phyloP scores from a whole-genome alignment of 2,888 invertebrate species.

The Chymomyza fuscimana region DNA sequence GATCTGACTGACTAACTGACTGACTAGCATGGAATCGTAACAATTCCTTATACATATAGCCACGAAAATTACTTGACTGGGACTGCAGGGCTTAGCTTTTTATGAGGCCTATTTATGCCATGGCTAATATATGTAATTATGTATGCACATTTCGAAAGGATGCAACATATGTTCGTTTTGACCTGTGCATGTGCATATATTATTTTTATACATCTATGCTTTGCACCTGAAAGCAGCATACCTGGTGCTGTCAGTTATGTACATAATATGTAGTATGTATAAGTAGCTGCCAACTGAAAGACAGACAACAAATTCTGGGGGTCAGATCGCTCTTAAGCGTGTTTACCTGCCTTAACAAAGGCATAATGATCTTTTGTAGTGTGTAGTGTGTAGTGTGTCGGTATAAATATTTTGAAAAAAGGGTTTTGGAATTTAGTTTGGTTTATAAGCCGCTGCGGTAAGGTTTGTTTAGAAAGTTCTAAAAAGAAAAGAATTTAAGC shows the following conservation, averaged over 20 bases:
- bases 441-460: background rate
- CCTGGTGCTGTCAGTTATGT: background rate
- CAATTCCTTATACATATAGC: background rate
- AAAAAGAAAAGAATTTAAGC: background rate
- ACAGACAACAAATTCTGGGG: background rate
- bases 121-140: background rate
- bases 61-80: background rate
- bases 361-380: background rate
- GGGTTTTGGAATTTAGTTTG: background rate
- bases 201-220: background rate
- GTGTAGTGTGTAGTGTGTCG: background rate
- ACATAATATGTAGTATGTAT: background rate
- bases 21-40: background rate
- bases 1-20: background rate
- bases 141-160: background rate
- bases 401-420: background rate
- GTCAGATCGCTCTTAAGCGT: background rate
- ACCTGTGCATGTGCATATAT: background rate
- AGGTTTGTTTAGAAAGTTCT: background rate
- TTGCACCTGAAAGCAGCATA: background rate
- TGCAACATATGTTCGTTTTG: background rate
- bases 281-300: too few relatives aligned
- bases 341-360: background rate
- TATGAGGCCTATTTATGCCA: background rate
- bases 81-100: background rate